Conservation (phyloP, 1,140 invertebrate species). For the Globodera ellingtonae region DNA sequence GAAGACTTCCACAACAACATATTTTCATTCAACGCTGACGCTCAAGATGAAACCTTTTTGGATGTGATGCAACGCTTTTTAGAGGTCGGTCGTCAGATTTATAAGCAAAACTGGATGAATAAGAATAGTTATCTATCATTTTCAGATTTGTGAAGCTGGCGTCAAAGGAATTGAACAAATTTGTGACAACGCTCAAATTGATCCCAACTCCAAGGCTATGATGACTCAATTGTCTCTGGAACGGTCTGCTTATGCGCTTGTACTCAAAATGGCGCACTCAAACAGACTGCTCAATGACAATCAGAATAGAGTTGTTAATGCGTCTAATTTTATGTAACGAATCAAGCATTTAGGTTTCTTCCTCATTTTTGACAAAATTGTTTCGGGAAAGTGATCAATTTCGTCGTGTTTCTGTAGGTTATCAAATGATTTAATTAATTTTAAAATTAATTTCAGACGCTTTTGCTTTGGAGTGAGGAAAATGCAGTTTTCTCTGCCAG, state of each 20-base stretch:
- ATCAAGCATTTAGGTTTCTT: conserved; percentile 26
- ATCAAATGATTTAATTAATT: not conserved
- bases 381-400: conserved; percentile 36
- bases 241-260: conserved; percentile 32
- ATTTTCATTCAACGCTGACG: not conserved
- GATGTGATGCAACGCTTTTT: conserved; percentile 20
- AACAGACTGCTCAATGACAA: conserved; percentile 23
- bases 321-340: not conserved
- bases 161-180: conserved; percentile 35
- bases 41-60: conserved; percentile 15
- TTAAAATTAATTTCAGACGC: conserved; percentile 30
- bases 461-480: conserved; percentile 47
- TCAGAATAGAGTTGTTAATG: conserved; percentile 24
- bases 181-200: conserved; percentile 17
- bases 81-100: not conserved
- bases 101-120: not conserved
- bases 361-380: conserved; percentile 40
- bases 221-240: conserved; percentile 32
- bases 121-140: not conserved
- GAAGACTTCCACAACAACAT: conserved; percentile 23
- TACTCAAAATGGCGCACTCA: conserved; percentile 37
- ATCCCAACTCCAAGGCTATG: conserved; percentile 30
- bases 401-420: conserved; percentile 31
- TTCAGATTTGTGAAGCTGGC: conserved; percentile 37
- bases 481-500: conserved; percentile 13